These are phyloP conservation scores for Neoitamus cyanurus DNA, from an alignment of 2,888 invertebrate genomes.

Conservation along the genomic window DNA sequence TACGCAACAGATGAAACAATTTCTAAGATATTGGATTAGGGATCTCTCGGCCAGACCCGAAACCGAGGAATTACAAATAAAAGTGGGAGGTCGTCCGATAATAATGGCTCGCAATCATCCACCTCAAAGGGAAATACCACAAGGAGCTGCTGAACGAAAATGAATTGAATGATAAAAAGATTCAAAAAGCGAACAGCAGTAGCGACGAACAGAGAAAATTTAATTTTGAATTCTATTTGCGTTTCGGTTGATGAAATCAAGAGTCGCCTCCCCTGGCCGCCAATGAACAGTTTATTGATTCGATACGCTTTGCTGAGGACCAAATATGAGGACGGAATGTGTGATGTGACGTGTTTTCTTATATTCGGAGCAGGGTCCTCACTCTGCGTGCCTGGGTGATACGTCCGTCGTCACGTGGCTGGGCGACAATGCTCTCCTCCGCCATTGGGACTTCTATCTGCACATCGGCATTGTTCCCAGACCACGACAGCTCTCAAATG, in stretches of 20 bases:
- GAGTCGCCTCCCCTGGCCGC: conserved; percentile 1
- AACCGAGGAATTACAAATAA: not conserved
- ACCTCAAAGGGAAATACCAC: conserved; percentile 9
- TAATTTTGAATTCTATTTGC: conserved; percentile 45
- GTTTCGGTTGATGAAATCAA: conserved; percentile 42
- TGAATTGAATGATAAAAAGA: conserved; percentile 31
- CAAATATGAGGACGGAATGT: conserved; percentile 36
- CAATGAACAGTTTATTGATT: conserved; percentile 40
- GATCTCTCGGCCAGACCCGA: not conserved
- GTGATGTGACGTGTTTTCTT: conserved; percentile 20
- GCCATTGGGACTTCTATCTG: not conserved
- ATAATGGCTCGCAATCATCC: not conserved
- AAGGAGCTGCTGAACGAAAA: not conserved
- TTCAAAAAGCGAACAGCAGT: not conserved
- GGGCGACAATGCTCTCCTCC: not conserved
- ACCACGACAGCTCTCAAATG: conserved; percentile 4
- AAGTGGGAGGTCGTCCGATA: not conserved
- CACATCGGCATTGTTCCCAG: conserved; percentile 10
- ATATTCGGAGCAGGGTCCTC: not conserved
- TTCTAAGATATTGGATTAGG: not conserved
- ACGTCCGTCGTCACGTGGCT: not conserved
- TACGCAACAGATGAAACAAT: conserved; percentile 18
- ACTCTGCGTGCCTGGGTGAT: not conserved
- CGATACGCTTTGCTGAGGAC: conserved; percentile 20
- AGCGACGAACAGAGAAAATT: conserved; percentile 7